Base-by-base conservation (phyloP, 2,888 invertebrate species). In the Mesochorus sp. region DNA sequence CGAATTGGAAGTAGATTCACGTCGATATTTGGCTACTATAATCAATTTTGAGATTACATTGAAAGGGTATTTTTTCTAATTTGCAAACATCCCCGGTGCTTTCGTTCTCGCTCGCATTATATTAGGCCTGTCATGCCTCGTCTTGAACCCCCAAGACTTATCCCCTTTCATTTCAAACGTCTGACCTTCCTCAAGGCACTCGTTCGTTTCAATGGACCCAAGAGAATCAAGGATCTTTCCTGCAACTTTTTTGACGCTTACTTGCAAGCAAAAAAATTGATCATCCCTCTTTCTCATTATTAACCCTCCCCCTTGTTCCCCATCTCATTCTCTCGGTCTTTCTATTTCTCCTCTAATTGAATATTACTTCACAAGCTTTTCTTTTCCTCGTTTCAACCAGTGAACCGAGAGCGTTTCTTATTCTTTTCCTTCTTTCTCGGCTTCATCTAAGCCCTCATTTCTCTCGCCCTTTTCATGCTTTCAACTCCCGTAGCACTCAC, bases 281-380 rank as follows among this genome's bases (percentile, higher is more conserved):
- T 68, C 49, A 34, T 62, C 12, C 12, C 31, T 42, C 34, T 42
- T n/a, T n/a, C n/a, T n/a, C n/a, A n/a, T n/a, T n/a, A n/a, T n/a
- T 66, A 14, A 24, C 34, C 39, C 19, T n/a, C 8, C 26, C n/a
- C 39, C n/a, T 66, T 31, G 28, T 19, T 42, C 10, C 28, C 31
- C 28, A 10, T 12, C n/a, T 8, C 42, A 42, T 26, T 28, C 24
- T 34, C 42, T 44, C n/a, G n/a, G n/a, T n/a, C n/a, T n/a, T n/a
- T n/a, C n/a, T n/a, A n/a, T n/a, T n/a, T n/a, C 14, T 68, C 17
- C 34, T 51, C 57, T 64, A 64, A 75, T 70, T 74, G 75, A 75
- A 74, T 68, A 78, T 70, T 67, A 55, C 67, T 67, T 28, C 34
- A 14, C 53, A 61, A 49, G 53, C 28, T 53, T 37, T 14, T 47